Percentiles rank a stretch among this genome's conserved stretches.
Evolutionary conservation across 2,113 vertebrate species (phyloP).

Genomic region (Cottus gobio): DNA sequence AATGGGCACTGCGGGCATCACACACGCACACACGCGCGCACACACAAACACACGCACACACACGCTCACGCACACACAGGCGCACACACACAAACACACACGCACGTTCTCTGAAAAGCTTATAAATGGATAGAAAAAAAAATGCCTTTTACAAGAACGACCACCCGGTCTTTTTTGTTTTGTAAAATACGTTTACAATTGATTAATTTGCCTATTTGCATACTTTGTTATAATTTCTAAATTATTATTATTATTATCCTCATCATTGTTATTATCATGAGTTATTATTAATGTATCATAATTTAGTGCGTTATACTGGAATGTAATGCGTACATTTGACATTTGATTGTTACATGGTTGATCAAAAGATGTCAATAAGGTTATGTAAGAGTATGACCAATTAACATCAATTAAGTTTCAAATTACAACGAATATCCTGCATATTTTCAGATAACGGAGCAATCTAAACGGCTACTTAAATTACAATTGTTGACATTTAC

Average conservation of each 20-base stretch:
- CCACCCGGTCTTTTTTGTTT: conserved; percentile 24
- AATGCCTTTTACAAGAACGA: conserved; percentile 4
- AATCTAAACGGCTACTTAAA: background rate
- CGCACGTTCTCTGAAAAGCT: background rate
- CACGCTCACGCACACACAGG: background rate
- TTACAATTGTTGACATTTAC: background rate
- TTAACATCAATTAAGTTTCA: background rate
- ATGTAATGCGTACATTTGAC: background rate
- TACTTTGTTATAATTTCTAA: background rate
- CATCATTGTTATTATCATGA: background rate
- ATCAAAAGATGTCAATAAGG: background rate
- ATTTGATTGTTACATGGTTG: background rate
- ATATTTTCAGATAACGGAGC: background rate
- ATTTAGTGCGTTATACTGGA: background rate
- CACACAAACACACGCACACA: background rate
- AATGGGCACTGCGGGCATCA: conserved; percentile 71
- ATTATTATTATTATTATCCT: background rate
- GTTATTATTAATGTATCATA: background rate
- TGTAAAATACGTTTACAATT: background rate
- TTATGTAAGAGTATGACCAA: background rate
- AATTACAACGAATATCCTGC: background rate
- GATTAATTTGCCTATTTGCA: background rate
- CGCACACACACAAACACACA: background rate
- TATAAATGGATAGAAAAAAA: conserved; percentile 13
- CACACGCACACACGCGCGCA: conserved; percentile 28